Percentiles rank a stretch among this genome's conserved stretches.
These are phyloP conservation scores for Eilema depressum DNA, from an alignment of 2,888 invertebrate genomes.

Conservation along the genomic window DNA sequence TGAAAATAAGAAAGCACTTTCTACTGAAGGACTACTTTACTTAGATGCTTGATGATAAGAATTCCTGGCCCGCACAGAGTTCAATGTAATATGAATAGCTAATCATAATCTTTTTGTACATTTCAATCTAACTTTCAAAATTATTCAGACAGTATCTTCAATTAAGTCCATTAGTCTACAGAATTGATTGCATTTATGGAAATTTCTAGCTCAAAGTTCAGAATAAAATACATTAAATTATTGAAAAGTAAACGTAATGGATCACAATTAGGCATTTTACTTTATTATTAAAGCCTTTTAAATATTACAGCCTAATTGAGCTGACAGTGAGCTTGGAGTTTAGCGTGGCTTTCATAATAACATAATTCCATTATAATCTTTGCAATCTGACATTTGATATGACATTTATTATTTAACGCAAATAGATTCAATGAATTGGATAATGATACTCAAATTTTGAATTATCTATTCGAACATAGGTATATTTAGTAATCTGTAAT, in stretches of 20 bases:
- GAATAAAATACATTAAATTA: background rate
- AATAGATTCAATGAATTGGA: background rate
- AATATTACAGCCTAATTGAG: background rate
- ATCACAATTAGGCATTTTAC: background rate
- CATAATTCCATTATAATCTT: conserved; percentile 5
- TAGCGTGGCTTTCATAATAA: background rate
- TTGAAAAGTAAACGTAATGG: background rate
- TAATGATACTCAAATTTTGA: background rate
- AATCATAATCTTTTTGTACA: too few relatives aligned
- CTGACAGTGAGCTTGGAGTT: background rate
- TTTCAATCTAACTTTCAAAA: background rate
- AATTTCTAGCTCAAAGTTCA: background rate
- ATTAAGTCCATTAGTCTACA: background rate
- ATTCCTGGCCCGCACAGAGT: background rate
- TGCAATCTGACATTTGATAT: conserved; percentile 10
- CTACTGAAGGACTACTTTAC: background rate
- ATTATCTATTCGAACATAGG: background rate
- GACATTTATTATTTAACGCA: background rate
- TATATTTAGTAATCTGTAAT: background rate
- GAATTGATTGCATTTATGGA: background rate
- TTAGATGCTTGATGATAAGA: too few relatives aligned
- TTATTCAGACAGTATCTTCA: background rate
- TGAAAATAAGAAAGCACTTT: background rate
- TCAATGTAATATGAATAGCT: background rate
- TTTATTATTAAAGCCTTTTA: background rate